phyloP scores from a whole-genome alignment of 2,797 vertebrate genomes.

The Falco peregrinus region DNA sequence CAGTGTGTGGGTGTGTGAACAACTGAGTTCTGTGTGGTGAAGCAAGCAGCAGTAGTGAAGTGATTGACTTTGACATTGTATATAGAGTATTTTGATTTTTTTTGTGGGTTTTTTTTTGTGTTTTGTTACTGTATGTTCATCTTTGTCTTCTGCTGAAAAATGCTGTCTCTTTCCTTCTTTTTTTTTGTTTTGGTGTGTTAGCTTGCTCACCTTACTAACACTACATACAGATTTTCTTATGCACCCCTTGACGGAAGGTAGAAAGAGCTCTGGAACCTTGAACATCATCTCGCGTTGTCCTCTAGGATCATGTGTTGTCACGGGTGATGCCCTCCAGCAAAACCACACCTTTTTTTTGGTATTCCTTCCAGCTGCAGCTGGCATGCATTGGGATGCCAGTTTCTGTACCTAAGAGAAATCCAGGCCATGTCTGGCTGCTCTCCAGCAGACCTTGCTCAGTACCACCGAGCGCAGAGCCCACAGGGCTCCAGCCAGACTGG shows the following conservation, averaged over 20 bases:
- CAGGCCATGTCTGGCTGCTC: neutral
- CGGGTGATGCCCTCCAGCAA: neutral
- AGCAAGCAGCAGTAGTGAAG: neutral
- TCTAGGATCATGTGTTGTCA: neutral
- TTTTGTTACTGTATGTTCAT: neutral
- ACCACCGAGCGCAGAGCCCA: neutral
- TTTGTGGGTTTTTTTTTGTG: neutral
- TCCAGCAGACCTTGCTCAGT: neutral
- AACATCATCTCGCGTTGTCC: neutral
- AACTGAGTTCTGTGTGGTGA: neutral
- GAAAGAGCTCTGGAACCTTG: neutral
- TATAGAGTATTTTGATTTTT: neutral
- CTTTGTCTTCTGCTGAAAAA: neutral
- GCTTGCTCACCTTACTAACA: neutral
- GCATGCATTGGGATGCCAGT: neutral
- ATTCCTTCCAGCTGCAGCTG: neutral
- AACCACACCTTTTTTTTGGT: neutral
- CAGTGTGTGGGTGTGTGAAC: neutral
- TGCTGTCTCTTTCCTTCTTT: rapidly evolving
- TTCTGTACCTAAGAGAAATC: neutral
- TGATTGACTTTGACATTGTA: neutral
- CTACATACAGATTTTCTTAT: neutral
- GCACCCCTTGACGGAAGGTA: neutral
- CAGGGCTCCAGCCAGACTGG: neutral
- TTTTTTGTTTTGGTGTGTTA: neutral